Percentiles rank a stretch among this genome's conserved stretches.
These are phyloP conservation scores for Empidonax traillii DNA, from an alignment of 2,113 vertebrate genomes.

Conservation along the genomic window DNA sequence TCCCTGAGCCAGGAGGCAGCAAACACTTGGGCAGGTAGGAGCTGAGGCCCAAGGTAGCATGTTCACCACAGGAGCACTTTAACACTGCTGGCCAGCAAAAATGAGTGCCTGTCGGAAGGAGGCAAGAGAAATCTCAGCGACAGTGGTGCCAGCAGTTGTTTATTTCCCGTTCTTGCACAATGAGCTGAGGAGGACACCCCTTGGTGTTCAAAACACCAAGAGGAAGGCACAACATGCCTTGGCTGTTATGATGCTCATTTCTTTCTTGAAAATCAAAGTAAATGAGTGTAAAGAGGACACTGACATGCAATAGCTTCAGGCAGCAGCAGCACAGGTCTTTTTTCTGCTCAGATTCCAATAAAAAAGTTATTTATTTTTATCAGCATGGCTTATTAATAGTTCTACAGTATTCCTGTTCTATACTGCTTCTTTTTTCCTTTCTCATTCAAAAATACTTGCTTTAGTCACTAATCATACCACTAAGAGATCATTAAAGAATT, in stretches of 20 bases:
- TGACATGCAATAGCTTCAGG: neutral
- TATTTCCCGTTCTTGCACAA: neutral
- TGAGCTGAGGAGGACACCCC: neutral
- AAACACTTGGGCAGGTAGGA: neutral
- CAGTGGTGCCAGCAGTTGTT: neutral
- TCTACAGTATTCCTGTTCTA: neutral
- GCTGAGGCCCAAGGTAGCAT: neutral
- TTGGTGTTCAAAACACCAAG: neutral
- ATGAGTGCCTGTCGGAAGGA: neutral
- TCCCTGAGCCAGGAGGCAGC: neutral
- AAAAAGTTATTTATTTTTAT: neutral
- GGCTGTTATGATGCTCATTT: neutral
- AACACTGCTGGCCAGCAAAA: neutral
- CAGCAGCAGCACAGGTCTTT: neutral
- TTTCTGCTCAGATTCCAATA: neutral
- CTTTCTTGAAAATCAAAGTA: constrained; percentile 9
- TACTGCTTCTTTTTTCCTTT: neutral
- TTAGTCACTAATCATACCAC: neutral
- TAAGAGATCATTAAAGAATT: neutral
- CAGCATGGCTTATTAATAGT: neutral
- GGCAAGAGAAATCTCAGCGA: neutral
- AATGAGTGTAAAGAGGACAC: constrained; percentile 20
- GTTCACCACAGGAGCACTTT: neutral
- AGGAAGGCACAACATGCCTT: neutral
- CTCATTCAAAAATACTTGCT: neutral